Evolutionary conservation across 2,797 vertebrate genomes (phyloP).

Genomic region (Thamnophis elegans): DNA sequence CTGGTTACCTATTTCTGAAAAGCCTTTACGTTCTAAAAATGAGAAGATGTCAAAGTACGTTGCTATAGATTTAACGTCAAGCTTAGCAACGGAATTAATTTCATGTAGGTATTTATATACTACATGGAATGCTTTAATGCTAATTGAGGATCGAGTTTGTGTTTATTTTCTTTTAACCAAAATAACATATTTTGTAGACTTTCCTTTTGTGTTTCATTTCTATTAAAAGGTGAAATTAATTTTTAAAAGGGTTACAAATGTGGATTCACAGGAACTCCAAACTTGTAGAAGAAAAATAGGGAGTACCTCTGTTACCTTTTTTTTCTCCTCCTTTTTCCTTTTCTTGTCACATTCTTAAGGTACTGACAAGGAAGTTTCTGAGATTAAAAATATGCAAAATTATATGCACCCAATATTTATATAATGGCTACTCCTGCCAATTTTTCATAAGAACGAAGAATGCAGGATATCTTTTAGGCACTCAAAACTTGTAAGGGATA

Average conservation of each 20-base stretch:
- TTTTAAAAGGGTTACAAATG: neutral
- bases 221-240: neutral
- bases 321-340: neutral
- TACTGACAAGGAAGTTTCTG: neutral
- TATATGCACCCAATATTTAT: neutral
- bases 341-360: neutral
- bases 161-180: neutral
- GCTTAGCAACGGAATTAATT: neutral
- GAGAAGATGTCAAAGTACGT: neutral
- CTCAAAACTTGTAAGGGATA: neutral
- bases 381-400: neutral
- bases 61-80: neutral
- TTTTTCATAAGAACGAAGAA: neutral
- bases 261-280: neutral
- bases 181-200: neutral
- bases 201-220: neutral
- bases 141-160: neutral
- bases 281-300: neutral
- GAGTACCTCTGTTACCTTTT: neutral
- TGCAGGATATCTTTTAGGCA: neutral
- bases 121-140: neutral
- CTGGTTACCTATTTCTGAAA: neutral
- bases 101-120: neutral
- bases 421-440: neutral
- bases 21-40: neutral